These are phyloP conservation scores for Sinopyrophorus schimmeli DNA, from an alignment of 2,888 invertebrate species.

Conservation along the genomic window DNA sequence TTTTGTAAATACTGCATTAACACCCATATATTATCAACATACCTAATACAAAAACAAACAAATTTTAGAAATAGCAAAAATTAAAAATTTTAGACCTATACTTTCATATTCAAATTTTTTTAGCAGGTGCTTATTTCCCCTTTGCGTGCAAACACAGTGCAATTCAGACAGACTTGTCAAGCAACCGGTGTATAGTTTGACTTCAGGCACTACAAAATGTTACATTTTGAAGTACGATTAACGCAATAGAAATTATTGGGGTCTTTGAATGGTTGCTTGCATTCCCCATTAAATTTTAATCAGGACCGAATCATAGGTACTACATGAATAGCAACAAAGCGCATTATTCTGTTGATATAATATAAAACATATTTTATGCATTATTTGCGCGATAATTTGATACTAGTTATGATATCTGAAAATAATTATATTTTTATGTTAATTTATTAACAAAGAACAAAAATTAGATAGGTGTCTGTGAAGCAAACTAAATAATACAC, in stretches of 20 bases:
- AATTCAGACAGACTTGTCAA: conserved; percentile 21
- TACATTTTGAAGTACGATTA: conserved; percentile 33
- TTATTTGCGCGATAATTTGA: background rate
- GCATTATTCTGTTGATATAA: background rate
- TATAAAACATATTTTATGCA: background rate
- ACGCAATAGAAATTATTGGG: conserved; percentile 29
- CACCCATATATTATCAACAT: too few species aligned
- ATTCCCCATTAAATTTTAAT: conserved; percentile 16
- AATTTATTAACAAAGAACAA: too few species aligned
- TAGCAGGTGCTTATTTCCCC: conserved; percentile 25
- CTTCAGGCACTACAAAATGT: conserved; percentile 31
- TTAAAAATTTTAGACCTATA: too few species aligned
- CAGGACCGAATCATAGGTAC: conserved; percentile 22
- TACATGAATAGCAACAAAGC: background rate
- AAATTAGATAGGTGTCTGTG: too few species aligned
- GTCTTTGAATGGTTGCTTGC: conserved; percentile 25
- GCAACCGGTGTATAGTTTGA: conserved; percentile 29
- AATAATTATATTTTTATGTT: too few species aligned
- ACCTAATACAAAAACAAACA: too few species aligned
- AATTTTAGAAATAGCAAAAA: too few species aligned
- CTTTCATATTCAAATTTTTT: conserved; percentile 5
- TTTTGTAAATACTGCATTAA: too few species aligned
- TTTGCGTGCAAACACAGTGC: conserved; percentile 17
- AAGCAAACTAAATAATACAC: too few species aligned
- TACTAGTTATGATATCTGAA: too few species aligned